phyloP scores from a whole-genome alignment of 1,140 invertebrate genomes.

The Drosophila sp. region DNA sequence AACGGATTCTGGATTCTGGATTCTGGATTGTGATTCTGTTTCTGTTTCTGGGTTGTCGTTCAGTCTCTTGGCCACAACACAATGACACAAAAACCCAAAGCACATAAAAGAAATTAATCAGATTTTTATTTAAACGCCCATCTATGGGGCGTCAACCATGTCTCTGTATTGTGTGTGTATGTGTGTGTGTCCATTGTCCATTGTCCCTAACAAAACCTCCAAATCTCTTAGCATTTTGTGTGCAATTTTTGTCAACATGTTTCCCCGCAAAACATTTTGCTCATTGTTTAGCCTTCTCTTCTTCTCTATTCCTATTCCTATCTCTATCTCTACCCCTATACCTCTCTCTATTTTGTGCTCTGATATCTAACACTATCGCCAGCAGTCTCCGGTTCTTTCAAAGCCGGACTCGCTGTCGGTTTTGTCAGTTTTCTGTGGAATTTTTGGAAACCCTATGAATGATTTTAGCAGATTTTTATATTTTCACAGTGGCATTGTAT shows the following conservation, averaged over 20 bases:
- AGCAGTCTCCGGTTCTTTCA: slow-evolving; percentile 3
- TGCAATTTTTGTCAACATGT: slow-evolving; percentile 81
- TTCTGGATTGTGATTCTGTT: slow-evolving; percentile 25
- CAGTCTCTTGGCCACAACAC: slow-evolving; percentile 47
- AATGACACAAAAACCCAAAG: slow-evolving; percentile 70
- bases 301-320: not conserved
- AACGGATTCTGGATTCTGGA: slow-evolving; percentile 22
- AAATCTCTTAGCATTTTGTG: slow-evolving; percentile 56
- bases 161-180: slow-evolving; percentile 21
- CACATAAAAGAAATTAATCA: slow-evolving; percentile 81
- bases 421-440: slow-evolving; percentile 75
- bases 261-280: slow-evolving; percentile 52
- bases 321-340: not conserved
- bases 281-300: slow-evolving; percentile 33
- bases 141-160: slow-evolving; percentile 42
- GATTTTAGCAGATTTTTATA: slow-evolving; percentile 78
- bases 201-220: slow-evolving; percentile 64
- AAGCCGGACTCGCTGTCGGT: slow-evolving; percentile 50
- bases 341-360: slow-evolving; percentile 9
- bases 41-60: slow-evolving; percentile 14
- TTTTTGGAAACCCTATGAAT: slow-evolving; percentile 68
- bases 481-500: slow-evolving; percentile 59
- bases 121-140: slow-evolving; percentile 82
- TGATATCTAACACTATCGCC: slow-evolving; percentile 30
- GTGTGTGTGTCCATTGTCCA: slow-evolving; percentile 48